Evolutionary conservation across 2,888 invertebrate species (phyloP), one percentile per base, ranked within the genome.

Genomic region (Agonopterix arenella): DNA sequence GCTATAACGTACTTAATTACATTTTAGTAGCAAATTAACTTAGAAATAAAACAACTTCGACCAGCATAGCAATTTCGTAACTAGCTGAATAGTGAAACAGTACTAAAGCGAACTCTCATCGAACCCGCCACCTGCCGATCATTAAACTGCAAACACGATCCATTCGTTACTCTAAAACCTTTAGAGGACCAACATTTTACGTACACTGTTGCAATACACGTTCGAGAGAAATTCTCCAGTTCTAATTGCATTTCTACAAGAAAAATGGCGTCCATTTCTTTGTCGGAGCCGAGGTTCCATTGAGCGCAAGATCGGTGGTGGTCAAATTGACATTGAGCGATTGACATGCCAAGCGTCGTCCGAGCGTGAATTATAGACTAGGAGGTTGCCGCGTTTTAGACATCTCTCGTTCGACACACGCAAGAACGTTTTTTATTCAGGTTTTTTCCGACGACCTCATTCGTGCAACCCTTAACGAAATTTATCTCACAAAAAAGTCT

Each of bases 241-340:
- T 77, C 76, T 80, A 80, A 84, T 82, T 81, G 77, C 80, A 80
- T 79, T 81, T 77, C 76, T 67, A 62, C 57, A 69, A 76, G 84
- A 83, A 76, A 83, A 83, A 83, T 81, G 68, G 74, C 66, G 68
- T 71, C 75, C 74, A 80, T 79, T 83, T 79, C 79, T 81, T 78
- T 76, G 73, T 70, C 61, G 62, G 61, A 53, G 55, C 38, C 44
- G 49, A 62, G 70, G 72, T 73, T 68, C 67, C 68, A 71, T 69
- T 68, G 75, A 70, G 68, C 64, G 66, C 70, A 68, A 77, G 75
- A 74, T 76, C 73, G 68, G 61, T 63, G 62, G 68, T 68, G 69
- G 67, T 62, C 70, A 66, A 73, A 73, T 68, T 77, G 80, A 80
- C 80, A 69, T 76, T 80, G 80, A 81, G 73, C 77, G 80, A 81